Conservation (phyloP, 2,113 vertebrate species). For the Muntiacus muntjak region DNA sequence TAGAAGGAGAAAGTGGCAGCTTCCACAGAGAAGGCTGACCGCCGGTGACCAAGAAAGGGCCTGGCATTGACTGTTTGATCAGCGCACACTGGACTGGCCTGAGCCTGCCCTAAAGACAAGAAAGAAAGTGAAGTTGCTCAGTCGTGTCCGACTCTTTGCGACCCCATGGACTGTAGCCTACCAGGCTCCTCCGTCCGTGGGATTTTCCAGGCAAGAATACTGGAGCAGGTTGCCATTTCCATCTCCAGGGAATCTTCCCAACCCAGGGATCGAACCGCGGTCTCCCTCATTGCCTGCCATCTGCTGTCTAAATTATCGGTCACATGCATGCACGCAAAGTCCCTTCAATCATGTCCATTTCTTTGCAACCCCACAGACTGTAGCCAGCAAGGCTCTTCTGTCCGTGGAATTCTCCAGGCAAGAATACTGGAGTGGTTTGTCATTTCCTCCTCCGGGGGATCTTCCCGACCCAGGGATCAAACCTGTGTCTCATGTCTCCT, state of each 20-base stretch:
- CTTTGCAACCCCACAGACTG: background rate
- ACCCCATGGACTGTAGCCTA: background rate
- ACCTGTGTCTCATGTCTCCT: background rate
- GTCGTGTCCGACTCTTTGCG: background rate
- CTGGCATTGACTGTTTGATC: fast-evolving
- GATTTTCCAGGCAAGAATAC: background rate
- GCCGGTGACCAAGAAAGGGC: background rate
- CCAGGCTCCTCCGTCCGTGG: background rate
- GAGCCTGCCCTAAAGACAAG: background rate
- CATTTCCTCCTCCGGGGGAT: background rate
- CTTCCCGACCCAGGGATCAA: background rate
- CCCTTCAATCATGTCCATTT: background rate
- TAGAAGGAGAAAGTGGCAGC: background rate
- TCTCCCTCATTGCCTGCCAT: background rate
- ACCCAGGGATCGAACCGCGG: background rate
- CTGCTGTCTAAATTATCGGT: background rate
- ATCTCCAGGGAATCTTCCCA: background rate
- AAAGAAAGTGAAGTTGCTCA: background rate
- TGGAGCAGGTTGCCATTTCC: background rate
- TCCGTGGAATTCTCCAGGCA: background rate
- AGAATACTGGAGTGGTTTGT: background rate
- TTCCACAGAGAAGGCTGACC: background rate
- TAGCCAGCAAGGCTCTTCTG: background rate
- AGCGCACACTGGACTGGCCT: fast-evolving
- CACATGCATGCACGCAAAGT: background rate